Percentiles rank a stretch among this genome's conserved stretches.
These are phyloP conservation scores for Tympanoctomys barrerae DNA, from an alignment of 2,797 vertebrate genomes.

Conservation along the genomic window DNA sequence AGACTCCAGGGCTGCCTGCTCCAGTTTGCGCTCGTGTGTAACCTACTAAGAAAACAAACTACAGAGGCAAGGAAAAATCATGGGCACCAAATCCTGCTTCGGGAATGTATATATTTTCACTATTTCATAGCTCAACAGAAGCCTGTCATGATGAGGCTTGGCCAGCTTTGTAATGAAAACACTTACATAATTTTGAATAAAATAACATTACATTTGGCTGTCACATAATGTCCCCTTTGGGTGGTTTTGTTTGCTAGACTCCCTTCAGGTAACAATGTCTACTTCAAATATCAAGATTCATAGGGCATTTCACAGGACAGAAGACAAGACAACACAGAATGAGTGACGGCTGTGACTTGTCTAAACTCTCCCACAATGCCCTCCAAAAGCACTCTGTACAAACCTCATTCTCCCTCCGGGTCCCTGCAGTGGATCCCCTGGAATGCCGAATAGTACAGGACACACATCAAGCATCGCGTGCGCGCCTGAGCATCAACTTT, in stretches of 20 bases:
- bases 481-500: background rate
- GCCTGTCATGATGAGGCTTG: background rate
- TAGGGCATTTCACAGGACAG: background rate
- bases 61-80: background rate
- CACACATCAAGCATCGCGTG: background rate
- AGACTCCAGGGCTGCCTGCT: slow-evolving; percentile 56
- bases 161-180: background rate
- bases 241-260: slow-evolving; percentile 12
- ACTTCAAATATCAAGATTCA: slow-evolving; percentile 49
- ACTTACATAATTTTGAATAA: background rate
- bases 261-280: background rate
- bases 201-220: background rate
- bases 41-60: background rate
- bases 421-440: background rate
- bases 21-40: background rate
- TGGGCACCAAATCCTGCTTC: background rate
- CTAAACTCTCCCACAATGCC: background rate
- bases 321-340: background rate
- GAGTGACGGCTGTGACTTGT: background rate
- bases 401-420: background rate
- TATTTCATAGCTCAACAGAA: background rate
- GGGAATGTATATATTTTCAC: background rate
- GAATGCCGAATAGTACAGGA: background rate
- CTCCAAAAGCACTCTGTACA: background rate
- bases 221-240: background rate